Evolutionary conservation across 1,140 invertebrate genomes (phyloP), one percentile per base, ranked within the genome.

Genomic region (Tetramorium parvispinum): DNA sequence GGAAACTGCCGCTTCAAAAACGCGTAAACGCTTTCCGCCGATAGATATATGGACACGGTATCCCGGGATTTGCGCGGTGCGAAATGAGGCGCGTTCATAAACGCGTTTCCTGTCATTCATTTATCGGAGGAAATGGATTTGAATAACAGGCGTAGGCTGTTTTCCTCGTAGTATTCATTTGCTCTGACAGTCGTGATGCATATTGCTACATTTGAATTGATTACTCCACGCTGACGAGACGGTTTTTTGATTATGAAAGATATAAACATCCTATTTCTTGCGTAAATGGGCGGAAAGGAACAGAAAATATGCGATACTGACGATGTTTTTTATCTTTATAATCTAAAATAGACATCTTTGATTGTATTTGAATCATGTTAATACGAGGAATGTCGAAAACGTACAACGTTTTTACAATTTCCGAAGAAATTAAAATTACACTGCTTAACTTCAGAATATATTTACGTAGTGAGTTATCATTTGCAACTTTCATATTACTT

Each of bases 1-100:
- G 11, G 6, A 82, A 89, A 85, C 61, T 55, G 53, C 53, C 51
- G 59, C 51, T 43, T 73, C 53, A 43, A 4, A 57, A 53, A 82
- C 37, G 16, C 37, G n/a, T 21, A 37, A 13, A 27, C 13, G 13
- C 0, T 16, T 70, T 43, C 51, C 71, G 51, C 27, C 51, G 10
- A n/a, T 7, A n/a, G 18, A 75, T 73, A 24, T n/a, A 13, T 3
- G 76, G 51, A 21, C 24, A 49, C 2, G 16, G 3, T 49, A 32
- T 37, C 13, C 10, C 27, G 6, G 4, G 13, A 51, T 65, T 79
- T 68, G 40, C 32, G 46, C 27, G 43, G 40, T 21, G 61, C 18
- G 59, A 65, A 79, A 66, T 18, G 46, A 46, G 59, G n/a, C 53
- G 75, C n/a, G 55, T 59, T 24, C 57, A 76, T 59, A 76, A 2